Base-by-base conservation (phyloP, 2,888 invertebrate genomes). In the Lysandra bellargus region DNA sequence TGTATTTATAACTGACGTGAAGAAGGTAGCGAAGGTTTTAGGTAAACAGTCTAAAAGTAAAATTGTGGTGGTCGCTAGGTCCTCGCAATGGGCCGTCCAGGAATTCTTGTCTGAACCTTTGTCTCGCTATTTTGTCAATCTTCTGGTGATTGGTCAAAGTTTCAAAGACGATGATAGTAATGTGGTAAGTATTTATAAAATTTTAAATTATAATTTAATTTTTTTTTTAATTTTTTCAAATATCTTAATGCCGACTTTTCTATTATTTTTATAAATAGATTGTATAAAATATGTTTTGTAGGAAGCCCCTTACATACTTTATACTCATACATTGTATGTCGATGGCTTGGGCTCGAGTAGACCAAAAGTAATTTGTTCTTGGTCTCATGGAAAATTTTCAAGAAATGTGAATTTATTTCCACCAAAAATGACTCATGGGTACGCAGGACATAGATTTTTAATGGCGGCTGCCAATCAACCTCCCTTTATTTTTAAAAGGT, bases 81-180 rank as follows among this genome's bases (percentile, higher is more conserved):
- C 97, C 1, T 96, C 97, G 0, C 97, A 97, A 84, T 97, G 97
- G 97, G 96, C 96, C 44, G 95, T 97, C 0, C 95, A 96, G 80
- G 97, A 97, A 85, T 97, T 97, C 90, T 87, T 97, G 30, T 90
- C 95, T 0, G 95, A 95, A 37, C 92, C 95, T 78, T 81, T 90
- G 2, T 96, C 97, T 0, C 96, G 96, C 84, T 95, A 95, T 86
- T 96, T 97, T 85, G 95, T 96, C 0, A 97, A 97, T 91, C 91
- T 97, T 53, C 89, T 97, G 79, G 95, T 97, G 0, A 95, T 97
- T 80, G 96, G 96, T 0, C 96, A 96, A 85, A 96, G 96, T 17
- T 95, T 96, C 78, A 95, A 96, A 84, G 91, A 94, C 78, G 95
- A 91, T 78, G 89, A 93, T 33, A 85, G 87, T 17, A 85, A 87